phyloP scores from a whole-genome alignment of 2,113 vertebrate genomes.

The Psilopogon haemacephalus region DNA sequence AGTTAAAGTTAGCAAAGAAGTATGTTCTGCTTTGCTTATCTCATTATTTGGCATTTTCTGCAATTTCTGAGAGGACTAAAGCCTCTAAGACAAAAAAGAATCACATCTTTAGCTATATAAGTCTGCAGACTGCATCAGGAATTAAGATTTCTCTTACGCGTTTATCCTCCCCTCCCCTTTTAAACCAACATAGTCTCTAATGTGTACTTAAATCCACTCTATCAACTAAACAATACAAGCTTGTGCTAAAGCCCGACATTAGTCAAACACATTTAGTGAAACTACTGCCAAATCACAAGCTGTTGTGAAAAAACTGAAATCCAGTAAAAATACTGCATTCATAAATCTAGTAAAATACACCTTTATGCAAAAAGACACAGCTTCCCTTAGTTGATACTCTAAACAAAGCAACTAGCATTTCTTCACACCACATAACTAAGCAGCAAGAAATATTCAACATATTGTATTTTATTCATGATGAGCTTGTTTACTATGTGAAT shows the following conservation, averaged over 20 bases:
- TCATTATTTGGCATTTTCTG: not conserved
- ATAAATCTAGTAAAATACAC: not conserved
- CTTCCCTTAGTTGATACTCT: not conserved
- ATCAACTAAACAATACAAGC: not conserved
- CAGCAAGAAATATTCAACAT: not conserved
- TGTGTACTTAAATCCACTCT: not conserved
- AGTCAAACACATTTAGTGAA: not conserved
- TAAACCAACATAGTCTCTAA: not conserved
- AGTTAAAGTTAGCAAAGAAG: not conserved
- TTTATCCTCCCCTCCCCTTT: rapidly evolving
- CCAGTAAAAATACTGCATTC: not conserved
- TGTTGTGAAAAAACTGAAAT: not conserved
- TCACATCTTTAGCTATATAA: not conserved
- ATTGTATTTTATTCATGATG: not conserved
- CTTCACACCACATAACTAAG: not conserved
- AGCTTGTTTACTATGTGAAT: not conserved
- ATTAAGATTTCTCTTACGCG: not conserved
- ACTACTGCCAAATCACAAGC: not conserved
- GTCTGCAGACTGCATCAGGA: not conserved
- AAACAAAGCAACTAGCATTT: not conserved
- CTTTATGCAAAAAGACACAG: not conserved
- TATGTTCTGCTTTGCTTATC: not conserved
- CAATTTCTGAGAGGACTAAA: not conserved
- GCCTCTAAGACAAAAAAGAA: not conserved
- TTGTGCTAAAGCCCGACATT: not conserved